Evolutionary conservation across 1,140 invertebrate species (phyloP), one percentile per base, ranked within the genome.

Genomic region (Drosophila repleta): DNA sequence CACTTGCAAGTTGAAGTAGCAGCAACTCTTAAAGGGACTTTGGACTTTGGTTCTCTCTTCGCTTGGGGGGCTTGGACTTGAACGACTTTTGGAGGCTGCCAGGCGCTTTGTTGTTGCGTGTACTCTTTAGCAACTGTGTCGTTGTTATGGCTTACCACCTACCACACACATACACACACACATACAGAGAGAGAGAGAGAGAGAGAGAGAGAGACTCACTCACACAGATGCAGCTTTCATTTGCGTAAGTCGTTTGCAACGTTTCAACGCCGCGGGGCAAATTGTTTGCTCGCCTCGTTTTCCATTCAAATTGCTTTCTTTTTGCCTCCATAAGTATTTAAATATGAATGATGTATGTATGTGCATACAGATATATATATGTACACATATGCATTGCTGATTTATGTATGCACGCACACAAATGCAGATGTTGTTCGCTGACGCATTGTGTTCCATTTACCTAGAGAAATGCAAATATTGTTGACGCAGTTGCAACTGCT

Each of bases 251-350:
- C 68, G 76, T 72, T 78, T 77, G 43, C 62, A 75, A 67, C 72
- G 62, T 41, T 41, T 71, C 62, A 75, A 72, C 62, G 76, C 73
- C 71, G 53, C 53, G 68, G 52, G 73, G 62, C 51, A 72, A 71
- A 77, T 61, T 77, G 72, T 75, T 71, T 77, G 70, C 66, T 77
- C 72, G 75, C 72, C 73, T 76, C 72, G 75, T 78, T 78, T 78
- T 74, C 76, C 73, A 78, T 78, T 76, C 73, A 78, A 78, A 76
- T 78, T 76, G 73, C 68, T 78, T 78, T 78, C 73, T 76, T 76
- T 76, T 78, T 70, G 46, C 49, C 63, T 39, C n/a, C 26, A 57
- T 65, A 65, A 52, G 56, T 75, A 78, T 53, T 67, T 73, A 60
- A 61, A 71, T 77, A 77, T 75, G 67, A 70, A 63, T 62, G 52